A percentile compares a stretch with the other conserved stretches of the same genome.
These are phyloP conservation scores for Aplocera efformata DNA, from an alignment of 2,888 invertebrate species.

Conservation along the genomic window DNA sequence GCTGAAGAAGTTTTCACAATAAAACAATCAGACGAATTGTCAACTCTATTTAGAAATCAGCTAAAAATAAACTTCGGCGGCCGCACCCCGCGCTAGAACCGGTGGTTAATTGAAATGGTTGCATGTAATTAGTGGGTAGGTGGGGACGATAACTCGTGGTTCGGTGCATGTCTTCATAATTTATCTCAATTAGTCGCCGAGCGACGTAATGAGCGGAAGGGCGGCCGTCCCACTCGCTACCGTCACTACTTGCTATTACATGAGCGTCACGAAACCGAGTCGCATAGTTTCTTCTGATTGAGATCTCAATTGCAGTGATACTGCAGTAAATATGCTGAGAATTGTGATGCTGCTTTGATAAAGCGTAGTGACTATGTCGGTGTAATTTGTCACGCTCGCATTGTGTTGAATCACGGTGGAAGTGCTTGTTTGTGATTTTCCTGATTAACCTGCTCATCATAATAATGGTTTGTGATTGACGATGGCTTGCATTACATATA, in stretches of 20 bases:
- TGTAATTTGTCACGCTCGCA: conserved; percentile 16
- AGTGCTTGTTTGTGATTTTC: conserved; percentile 12
- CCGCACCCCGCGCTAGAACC: conserved; percentile 40
- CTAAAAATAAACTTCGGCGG: conserved; percentile 44
- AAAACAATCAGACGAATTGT: too few relatives aligned
- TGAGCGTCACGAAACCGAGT: conserved; percentile 33
- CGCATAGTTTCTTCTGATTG: conserved; percentile 31
- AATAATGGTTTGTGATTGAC: conserved; percentile 4
- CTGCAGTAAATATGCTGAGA: conserved; percentile 25
- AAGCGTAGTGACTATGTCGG: conserved; percentile 8
- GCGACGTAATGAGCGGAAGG: conserved; percentile 69
- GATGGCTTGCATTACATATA: conserved; percentile 1
- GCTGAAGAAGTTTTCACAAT: too few relatives aligned
- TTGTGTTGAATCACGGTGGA: conserved; percentile 12
- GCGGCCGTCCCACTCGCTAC: conserved; percentile 41
- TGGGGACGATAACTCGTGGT: conserved; percentile 61
- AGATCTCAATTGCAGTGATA: conserved; percentile 31
- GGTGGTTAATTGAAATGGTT: conserved; percentile 67
- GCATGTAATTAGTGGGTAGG: conserved; percentile 71
- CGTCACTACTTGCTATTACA: conserved; percentile 25
- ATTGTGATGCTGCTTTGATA: conserved; percentile 21
- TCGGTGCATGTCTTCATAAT: conserved; percentile 73
- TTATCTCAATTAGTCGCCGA: conserved; percentile 74
- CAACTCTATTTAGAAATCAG: too few relatives aligned
- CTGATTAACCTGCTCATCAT: conserved; percentile 9